Conservation (phyloP, 92 coral and sea anemone genomes). For the Epizoanthus ramosus region DNA sequence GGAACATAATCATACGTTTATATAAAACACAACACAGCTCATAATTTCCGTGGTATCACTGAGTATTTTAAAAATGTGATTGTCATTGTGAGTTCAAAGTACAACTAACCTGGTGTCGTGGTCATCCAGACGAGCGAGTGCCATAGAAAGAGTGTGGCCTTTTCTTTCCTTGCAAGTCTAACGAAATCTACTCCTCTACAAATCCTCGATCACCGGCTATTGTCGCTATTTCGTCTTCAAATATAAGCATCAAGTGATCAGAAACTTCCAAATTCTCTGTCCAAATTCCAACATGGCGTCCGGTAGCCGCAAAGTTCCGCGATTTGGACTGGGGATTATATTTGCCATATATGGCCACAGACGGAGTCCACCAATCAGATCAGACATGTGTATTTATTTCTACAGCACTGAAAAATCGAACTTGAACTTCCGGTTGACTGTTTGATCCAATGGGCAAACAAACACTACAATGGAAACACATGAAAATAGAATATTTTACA, state of each 20-base stretch:
- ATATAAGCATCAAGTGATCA: background rate
- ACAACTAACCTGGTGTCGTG: constrained; percentile 21
- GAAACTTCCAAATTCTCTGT: background rate
- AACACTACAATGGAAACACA: background rate
- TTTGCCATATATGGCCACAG: background rate
- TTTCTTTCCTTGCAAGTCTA: background rate
- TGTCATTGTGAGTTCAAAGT: no score
- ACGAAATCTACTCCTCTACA: background rate
- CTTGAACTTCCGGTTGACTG: constrained; percentile 17
- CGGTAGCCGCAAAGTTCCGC: background rate
- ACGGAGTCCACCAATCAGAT: constrained; percentile 26
- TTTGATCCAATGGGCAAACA: no score
- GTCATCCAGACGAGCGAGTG: constrained; percentile 28
- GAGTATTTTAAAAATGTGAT: no score
- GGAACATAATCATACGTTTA: no score
- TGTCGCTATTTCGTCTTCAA: background rate
- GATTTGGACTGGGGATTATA: constrained; percentile 1
- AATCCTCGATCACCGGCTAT: background rate
- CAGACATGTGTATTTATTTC: background rate
- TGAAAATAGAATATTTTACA: background rate
- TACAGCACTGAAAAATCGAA: background rate
- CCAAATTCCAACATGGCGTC: constrained; percentile 36
- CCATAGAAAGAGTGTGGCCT: background rate
- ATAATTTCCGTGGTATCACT: no score
- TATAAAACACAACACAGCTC: background rate